Base-by-base conservation (phyloP, 2,113 vertebrate species). In the Pachypanchax playfairii region DNA sequence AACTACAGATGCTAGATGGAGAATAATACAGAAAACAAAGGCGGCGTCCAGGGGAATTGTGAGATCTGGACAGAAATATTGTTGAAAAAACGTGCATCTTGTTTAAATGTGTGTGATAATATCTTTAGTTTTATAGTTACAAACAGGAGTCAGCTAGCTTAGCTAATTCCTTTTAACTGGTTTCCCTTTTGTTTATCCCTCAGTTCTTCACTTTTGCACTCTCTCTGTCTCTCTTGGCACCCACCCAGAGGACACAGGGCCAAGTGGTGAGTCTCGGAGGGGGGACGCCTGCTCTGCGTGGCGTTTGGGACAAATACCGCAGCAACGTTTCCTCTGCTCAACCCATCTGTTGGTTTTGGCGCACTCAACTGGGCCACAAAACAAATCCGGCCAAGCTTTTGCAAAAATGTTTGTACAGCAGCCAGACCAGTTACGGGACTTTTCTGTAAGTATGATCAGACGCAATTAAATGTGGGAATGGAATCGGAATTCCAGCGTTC, bases 301-400 rank as follows among this genome's bases (percentile, higher is more conserved):
- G 57, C 64, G 85, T 57, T 83, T 25, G 64, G 87, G 83, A 89
- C 87, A 89, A 90, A 87, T 70, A 82, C 80, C 77, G 84, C 82
- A 75, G 80, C 82, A 84, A 63, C 83, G 51, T 82, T 89, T 88
- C 77, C 86, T 82, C 80, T 77, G 80, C 82, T 87, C 87, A 74
- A 53, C 83, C 89, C 87, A 90, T 89, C 87, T 90, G 89, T 86
- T 90, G 77, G 89, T 89, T 85, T 88, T 90, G 87, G 89, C 89
- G 50, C 67, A 44, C 72, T 83, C 74, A 61, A 60, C 80, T 63
- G 81, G 73, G 84, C 80, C 76, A 50, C 83, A 81, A 75, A 71
- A 54, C 69, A 79, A 73, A 84, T 88, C 77, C 82, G 78, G 86
- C 77, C 48, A 29, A 46, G 75, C 65, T 77, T 77, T 80, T 54